Conservation (phyloP, 1,140 invertebrate species). For the Temnothorax curvispinosus region DNA sequence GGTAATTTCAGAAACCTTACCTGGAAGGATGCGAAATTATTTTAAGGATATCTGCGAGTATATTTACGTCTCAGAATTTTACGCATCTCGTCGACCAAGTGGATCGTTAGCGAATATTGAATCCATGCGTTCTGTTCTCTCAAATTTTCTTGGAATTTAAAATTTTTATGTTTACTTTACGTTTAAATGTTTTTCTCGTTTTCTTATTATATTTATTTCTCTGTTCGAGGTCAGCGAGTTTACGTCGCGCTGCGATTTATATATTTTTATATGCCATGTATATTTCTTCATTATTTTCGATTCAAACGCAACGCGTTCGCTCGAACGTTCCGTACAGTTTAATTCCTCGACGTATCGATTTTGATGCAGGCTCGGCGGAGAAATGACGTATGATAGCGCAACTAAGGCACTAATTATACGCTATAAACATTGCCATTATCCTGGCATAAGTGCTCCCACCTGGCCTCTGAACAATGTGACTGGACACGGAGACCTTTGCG, state of each 20-base stretch:
- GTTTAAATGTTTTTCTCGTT: not conserved
- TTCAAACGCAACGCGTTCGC: not conserved
- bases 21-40: not conserved
- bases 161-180: not conserved
- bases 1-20: not conserved
- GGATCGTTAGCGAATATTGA: not conserved
- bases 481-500: slow-evolving; percentile 67
- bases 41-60: not conserved
- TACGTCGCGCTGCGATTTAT: not conserved
- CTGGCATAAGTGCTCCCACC: slow-evolving; percentile 70
- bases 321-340: not conserved
- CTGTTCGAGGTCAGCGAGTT: not conserved
- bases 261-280: not conserved
- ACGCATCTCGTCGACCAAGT: not conserved
- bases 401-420: slow-evolving; percentile 64
- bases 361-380: not conserved
- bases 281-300: not conserved
- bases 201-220: not conserved
- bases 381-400: slow-evolving; percentile 53
- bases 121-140: not conserved
- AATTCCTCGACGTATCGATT: not conserved
- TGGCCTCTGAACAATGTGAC: slow-evolving; percentile 67
- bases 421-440: slow-evolving; percentile 67
- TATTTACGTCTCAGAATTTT: not conserved
- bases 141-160: not conserved